phyloP scores from a whole-genome alignment of 2,888 invertebrate species.

The Heteromurus nitidus region DNA sequence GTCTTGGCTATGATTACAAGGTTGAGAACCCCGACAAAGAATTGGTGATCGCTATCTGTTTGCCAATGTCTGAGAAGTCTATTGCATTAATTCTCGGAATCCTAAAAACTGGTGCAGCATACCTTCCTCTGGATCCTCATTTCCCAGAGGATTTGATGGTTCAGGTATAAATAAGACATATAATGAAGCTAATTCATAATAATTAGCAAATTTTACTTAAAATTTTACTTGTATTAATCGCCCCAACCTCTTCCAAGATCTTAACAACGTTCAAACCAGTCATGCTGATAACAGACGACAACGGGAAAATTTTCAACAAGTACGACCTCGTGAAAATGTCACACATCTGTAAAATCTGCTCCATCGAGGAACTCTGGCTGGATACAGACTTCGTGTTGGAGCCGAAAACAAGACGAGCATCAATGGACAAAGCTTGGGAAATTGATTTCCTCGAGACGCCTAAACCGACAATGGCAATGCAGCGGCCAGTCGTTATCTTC shows the following conservation, averaged over 20 bases:
- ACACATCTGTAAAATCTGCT: constrained; percentile 44
- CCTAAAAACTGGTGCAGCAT: constrained; percentile 60
- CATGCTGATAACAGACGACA: constrained; percentile 46
- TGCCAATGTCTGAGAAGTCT: constrained; percentile 62
- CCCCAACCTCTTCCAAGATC: background rate
- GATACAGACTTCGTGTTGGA: constrained; percentile 46
- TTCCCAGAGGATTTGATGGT: constrained; percentile 3
- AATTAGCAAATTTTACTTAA: background rate
- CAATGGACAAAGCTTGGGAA: constrained; percentile 26
- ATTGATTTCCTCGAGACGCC: constrained; percentile 28
- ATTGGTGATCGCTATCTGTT: constrained; percentile 58
- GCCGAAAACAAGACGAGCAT: constrained; percentile 26
- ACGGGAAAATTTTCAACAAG: constrained; percentile 65
- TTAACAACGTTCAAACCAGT: constrained; percentile 21
- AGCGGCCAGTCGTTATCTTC: constrained; percentile 81
- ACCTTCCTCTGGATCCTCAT: constrained; percentile 46
- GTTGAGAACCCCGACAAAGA: constrained; percentile 59
- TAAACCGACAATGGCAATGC: background rate
- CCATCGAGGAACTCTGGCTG: constrained; percentile 69
- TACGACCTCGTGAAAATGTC: constrained; percentile 60
- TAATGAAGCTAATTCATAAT: constrained; percentile 5
- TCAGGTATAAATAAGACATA: no score
- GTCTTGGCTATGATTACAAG: constrained; percentile 25
- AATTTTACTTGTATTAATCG: no score
- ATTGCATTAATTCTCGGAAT: constrained; percentile 52